A percentile compares a stretch with the other conserved stretches of the same genome.
These are phyloP conservation scores for Armadillidium nasatum DNA, from an alignment of 1,140 invertebrate genomes.

Conservation along the genomic window DNA sequence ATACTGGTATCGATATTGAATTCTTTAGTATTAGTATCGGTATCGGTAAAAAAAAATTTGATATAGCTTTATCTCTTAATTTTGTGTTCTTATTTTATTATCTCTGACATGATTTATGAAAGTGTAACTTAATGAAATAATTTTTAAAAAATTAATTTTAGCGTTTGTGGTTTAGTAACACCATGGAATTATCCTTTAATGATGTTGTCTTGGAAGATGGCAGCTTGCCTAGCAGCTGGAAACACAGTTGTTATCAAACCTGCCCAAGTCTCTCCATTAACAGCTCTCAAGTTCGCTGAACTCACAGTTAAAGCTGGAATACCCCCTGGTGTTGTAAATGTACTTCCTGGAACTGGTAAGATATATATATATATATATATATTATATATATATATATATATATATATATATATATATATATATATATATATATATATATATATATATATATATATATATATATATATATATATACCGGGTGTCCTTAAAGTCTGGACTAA, in stretches of 20 bases:
- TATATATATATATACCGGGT: constrained; percentile 18
- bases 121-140: background rate
- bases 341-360: constrained; percentile 73
- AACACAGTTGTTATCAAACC: constrained; percentile 65
- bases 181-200: constrained; percentile 61
- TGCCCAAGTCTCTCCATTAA: constrained; percentile 75
- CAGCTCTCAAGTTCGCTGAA: constrained; percentile 90
- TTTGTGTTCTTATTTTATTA: too few species aligned
- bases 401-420: constrained; percentile 11
- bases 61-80: too few species aligned
- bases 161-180: constrained; percentile 60
- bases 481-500: too few species aligned
- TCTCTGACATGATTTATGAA: too few species aligned
- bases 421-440: constrained; percentile 18
- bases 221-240: constrained; percentile 60
- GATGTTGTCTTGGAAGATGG: constrained; percentile 58
- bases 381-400: constrained; percentile 23
- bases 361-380: background rate
- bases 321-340: constrained; percentile 90
- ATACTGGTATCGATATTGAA: too few species aligned
- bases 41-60: too few species aligned
- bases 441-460: constrained; percentile 21
- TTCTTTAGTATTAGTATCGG: too few species aligned
- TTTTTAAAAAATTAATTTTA: constrained; percentile 38
- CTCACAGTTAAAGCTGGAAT: constrained; percentile 78